Evolutionary conservation across 2,797 vertebrate species (phyloP), one percentile per base, ranked within the genome.

Genomic region (Chrysocyon brachyurus): DNA sequence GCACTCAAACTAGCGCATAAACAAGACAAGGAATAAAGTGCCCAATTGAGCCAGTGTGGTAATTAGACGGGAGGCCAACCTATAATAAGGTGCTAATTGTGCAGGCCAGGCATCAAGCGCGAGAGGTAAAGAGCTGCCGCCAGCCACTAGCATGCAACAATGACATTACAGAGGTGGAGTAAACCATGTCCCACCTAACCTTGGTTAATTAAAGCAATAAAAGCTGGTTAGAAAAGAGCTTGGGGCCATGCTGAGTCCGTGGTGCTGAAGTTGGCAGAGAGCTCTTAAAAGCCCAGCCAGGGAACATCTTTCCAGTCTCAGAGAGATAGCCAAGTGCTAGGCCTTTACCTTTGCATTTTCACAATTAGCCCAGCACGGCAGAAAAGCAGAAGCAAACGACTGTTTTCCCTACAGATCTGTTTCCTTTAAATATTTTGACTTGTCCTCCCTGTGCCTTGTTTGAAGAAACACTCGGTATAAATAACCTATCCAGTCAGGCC

Each of bases 51-150:
- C 72, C 24, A 1, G 5, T 28, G 2, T 72, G 92, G 88, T 96
- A 75, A 94, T 96, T 97, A 96, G 70, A 70, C 36, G 28, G 24
- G 89, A 94, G 87, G 54, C 78, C 81, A 83, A 54, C 72, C 83
- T 93, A 19, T 94, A 97, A 94, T 93, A 72, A 96, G 91, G 64
- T 52, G 75, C 93, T 97, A 96, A 97, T 97, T 97, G 84, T 91
- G 40, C 91, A 82, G 79, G 85, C 63, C 97, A 87, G 83, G 64
- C 49, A 73, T 63, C 57, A 24, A 79, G 46, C 77, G 49, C 77
- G 28, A 83, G 66, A 86, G 85, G 61, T 63, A 59, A 88, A 21
- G 68, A 82, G 78, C 73, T 87, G 63, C 82, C 59, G 17, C 82
- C 66, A 75, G 88, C 68, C 79, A 24, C 40, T 2, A 22, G 84